Conservation (phyloP, 2,888 invertebrate genomes). For the Fragum fragum region DNA sequence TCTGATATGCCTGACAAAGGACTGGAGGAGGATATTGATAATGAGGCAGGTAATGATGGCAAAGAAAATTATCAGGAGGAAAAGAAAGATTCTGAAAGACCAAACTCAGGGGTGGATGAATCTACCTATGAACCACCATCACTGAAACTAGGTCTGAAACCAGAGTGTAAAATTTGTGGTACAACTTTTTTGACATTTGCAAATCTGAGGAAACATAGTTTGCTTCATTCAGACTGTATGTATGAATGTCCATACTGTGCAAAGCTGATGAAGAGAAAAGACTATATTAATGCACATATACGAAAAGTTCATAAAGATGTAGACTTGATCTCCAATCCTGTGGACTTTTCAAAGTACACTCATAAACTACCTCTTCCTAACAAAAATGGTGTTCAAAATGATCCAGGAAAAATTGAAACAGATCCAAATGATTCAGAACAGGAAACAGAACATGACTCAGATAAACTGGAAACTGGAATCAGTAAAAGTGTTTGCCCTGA, state of each 20-base stretch:
- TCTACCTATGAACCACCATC: neutral
- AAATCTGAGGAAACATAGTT: constrained; percentile 47
- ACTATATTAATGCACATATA: constrained; percentile 54
- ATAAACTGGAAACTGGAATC: constrained; percentile 30
- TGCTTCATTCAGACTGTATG: constrained; percentile 52
- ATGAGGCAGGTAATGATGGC: too few relatives aligned
- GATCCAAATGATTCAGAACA: neutral
- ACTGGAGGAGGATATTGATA: neutral
- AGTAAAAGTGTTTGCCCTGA: constrained; percentile 59
- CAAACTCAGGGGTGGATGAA: neutral
- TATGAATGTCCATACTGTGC: constrained; percentile 65
- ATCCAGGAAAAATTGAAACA: constrained; percentile 10
- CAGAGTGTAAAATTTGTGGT: constrained; percentile 45
- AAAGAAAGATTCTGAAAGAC: neutral
- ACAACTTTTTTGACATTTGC: constrained; percentile 37
- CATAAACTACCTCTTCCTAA: constrained; percentile 36
- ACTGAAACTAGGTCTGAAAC: constrained; percentile 13
- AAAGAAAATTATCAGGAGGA: too few relatives aligned
- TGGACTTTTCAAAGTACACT: constrained; percentile 52
- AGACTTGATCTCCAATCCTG: constrained; percentile 47
- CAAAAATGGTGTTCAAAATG: neutral
- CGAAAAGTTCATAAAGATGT: constrained; percentile 54
- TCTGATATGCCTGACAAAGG: neutral
- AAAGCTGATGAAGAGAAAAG: constrained; percentile 56
- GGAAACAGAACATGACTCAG: neutral